A percentile compares a stretch with the other conserved stretches of the same genome.
These are phyloP conservation scores for Drosophila tanythrix DNA, from an alignment of 2,888 invertebrate genomes.

Conservation along the genomic window DNA sequence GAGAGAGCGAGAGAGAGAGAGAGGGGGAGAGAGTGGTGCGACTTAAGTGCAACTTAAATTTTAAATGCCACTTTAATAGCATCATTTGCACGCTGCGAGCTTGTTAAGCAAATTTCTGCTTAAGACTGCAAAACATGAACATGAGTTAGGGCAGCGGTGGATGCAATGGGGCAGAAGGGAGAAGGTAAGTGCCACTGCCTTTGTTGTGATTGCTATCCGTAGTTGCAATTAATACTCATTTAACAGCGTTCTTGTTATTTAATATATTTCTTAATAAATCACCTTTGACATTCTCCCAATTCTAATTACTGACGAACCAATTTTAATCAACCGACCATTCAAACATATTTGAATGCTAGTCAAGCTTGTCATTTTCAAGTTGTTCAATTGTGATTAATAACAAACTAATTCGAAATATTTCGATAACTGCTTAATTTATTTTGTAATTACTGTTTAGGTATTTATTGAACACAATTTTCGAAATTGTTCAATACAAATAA, in stretches of 20 bases:
- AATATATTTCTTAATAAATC: not conserved
- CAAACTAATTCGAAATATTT: not conserved
- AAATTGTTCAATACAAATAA: not conserved
- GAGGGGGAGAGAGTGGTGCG: constrained; percentile 53
- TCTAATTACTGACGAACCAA: not conserved
- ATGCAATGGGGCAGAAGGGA: not conserved
- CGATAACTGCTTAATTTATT: not conserved
- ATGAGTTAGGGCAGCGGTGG: not conserved
- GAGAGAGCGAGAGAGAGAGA: constrained; percentile 7
- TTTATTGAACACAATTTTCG: not conserved
- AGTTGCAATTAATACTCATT: not conserved
- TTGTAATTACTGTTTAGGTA: not conserved
- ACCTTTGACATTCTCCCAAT: not conserved
- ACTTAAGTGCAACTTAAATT: constrained; percentile 78
- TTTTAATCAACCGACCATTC: not conserved
- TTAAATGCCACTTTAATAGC: constrained; percentile 83
- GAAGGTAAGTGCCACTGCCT: not conserved
- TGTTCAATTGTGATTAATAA: not conserved
- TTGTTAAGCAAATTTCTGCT: constrained; percentile 62
- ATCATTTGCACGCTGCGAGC: constrained; percentile 82
- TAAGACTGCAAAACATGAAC: constrained; percentile 21
- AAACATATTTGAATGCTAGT: not conserved
- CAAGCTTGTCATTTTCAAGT: not conserved
- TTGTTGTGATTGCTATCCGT: constrained; percentile 16
- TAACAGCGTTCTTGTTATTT: not conserved